These are phyloP conservation scores for Tribolium madens DNA, from an alignment of 1,140 invertebrate species.

Conservation along the genomic window DNA sequence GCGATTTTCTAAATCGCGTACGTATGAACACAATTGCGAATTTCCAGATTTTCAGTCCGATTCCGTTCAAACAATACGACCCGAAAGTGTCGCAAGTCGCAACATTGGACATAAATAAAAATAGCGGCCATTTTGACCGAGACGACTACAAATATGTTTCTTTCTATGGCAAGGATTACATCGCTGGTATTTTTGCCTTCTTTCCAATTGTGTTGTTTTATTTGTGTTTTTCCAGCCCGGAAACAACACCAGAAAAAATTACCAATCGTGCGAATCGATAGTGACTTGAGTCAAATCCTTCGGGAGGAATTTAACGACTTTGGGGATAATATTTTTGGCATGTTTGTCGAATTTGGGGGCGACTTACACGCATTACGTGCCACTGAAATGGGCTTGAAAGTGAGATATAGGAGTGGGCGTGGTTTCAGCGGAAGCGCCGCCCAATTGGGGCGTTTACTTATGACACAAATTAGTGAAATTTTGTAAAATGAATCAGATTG, in stretches of 20 bases:
- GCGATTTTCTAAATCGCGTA: constrained; percentile 87
- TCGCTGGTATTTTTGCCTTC: constrained; percentile 68
- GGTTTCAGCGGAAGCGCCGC: constrained; percentile 60
- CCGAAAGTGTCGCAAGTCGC: constrained; percentile 72
- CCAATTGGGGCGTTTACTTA: constrained; percentile 61
- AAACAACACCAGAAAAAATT: constrained; percentile 71
- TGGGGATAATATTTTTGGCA: constrained; percentile 70
- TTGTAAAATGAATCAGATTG: constrained; percentile 2
- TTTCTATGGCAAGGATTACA: constrained; percentile 88
- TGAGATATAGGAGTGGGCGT: constrained; percentile 67
- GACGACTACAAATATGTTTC: constrained; percentile 79
- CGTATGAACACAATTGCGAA: constrained; percentile 87
- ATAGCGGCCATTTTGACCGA: constrained; percentile 84
- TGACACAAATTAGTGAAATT: constrained; percentile 48
- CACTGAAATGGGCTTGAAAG: constrained; percentile 77
- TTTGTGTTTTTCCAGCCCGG: constrained; percentile 68
- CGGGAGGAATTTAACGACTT: constrained; percentile 60
- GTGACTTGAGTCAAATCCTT: constrained; percentile 71
- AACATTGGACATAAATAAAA: constrained; percentile 80
- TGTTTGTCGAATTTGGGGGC: constrained; percentile 72
- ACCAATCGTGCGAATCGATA: constrained; percentile 73
- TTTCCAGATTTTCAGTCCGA: constrained; percentile 84
- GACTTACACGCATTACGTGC: constrained; percentile 78
- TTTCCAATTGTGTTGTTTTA: constrained; percentile 13
- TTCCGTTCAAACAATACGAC: constrained; percentile 84